phyloP scores from a whole-genome alignment of 2,888 invertebrate species.

The Drosophila mayaguana region DNA sequence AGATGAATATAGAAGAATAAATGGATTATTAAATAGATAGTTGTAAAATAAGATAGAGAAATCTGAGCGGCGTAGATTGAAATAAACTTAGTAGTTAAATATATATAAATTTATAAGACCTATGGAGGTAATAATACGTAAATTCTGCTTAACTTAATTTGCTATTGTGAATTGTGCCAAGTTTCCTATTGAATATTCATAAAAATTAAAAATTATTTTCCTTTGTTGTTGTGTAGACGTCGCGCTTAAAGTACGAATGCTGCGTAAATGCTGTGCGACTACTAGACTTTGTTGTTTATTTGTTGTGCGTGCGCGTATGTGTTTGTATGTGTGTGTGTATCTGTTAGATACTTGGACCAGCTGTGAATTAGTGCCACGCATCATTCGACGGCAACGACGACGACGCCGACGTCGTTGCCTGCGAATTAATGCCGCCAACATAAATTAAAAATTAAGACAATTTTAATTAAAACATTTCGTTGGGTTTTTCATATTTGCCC shows the following conservation, averaged over 20 bases:
- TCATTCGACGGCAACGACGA: constrained; percentile 16
- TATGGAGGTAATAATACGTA: neutral
- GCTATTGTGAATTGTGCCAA: neutral
- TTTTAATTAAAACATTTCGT: constrained; percentile 76
- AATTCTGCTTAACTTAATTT: neutral
- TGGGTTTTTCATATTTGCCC: constrained; percentile 44
- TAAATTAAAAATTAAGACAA: constrained; percentile 78
- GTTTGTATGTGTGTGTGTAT: constrained; percentile 31
- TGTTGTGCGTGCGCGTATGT: constrained; percentile 16
- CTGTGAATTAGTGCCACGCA: constrained; percentile 67
- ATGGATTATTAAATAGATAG: neutral
- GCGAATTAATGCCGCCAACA: constrained; percentile 76
- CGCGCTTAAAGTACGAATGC: constrained; percentile 24
- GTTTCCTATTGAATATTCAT: constrained; percentile 16
- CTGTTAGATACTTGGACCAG: constrained; percentile 66
- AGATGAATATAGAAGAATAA: neutral
- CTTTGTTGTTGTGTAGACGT: constrained; percentile 27
- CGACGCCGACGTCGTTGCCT: constrained; percentile 35
- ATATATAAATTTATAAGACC: no score
- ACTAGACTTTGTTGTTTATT: constrained; percentile 23
- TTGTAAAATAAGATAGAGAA: neutral
- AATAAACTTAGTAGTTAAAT: no score
- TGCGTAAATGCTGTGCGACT: constrained; percentile 43
- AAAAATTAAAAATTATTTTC: constrained; percentile 27
- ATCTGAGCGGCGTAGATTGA: no score